Base-by-base conservation (phyloP, 1,140 invertebrate species). In the Campoletis sonorensis region DNA sequence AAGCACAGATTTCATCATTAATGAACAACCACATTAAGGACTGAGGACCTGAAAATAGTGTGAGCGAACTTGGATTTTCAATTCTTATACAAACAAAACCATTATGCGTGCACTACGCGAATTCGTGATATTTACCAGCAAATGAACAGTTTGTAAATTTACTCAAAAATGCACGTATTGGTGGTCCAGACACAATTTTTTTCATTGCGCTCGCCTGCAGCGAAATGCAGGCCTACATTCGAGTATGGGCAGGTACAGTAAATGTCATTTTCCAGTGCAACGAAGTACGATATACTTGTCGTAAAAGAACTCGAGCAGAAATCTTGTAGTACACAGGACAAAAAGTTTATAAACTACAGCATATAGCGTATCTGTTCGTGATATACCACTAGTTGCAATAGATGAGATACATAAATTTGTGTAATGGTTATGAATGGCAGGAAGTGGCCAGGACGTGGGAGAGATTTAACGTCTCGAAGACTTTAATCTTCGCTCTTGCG, bases 391-490 rank as follows among this genome's bases (percentile, higher is more conserved):
- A 77, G 73, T 77, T 77, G 73, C 73, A 77, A 77, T 77, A 77
- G 51, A 77, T 61, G 73, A 77, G 76, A 78, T 78, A 78, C 58
- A 78, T 78, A 78, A 78, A 78, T 78, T 67, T 78, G 58, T 78
- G 58, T 78, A 78, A 78, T 78, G 76, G 76, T 78, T 78, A 78
- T 51, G 58, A 78, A 78, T 78, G 76, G 76, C 76, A 78, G 76
- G 76, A 78, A 78, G 76, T 78, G 54, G 76, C 58, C 33, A 67
- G 76, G 33, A 78, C 76, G 76, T 78, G 76, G 76, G 76, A 78
- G 76, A 78, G 76, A 78, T 78, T 78, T 78, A 78, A 78, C 76
- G 76, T 78, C 15, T 16, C 61, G 40, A 21, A 10, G 76, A 30
- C 76, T 78, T 78, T 67, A 67, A 78, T 78, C 54, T 78, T 45